phyloP scores from a whole-genome alignment of 2,888 invertebrate genomes.

The Vesta saturnalis region DNA sequence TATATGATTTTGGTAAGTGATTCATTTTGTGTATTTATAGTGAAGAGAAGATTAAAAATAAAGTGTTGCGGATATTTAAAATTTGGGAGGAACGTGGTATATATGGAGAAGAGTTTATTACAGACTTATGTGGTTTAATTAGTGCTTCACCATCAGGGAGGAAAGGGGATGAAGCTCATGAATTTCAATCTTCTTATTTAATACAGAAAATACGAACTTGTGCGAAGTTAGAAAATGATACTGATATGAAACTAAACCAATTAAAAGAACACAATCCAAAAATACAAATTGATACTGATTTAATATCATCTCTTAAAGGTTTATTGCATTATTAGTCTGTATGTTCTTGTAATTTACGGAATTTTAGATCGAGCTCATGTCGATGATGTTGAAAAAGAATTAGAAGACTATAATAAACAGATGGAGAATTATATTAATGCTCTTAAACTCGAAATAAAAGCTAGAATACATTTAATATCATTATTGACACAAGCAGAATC shows the following conservation, averaged over 20 bases:
- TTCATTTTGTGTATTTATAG: slow-evolving; percentile 62
- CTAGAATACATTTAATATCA: slow-evolving; percentile 80
- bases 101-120: slow-evolving; percentile 89
- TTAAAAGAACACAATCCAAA: slow-evolving; percentile 75
- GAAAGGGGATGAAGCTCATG: slow-evolving; percentile 73
- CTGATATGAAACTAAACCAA: slow-evolving; percentile 74
- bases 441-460: slow-evolving; percentile 83
- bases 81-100: slow-evolving; percentile 96
- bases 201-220: slow-evolving; percentile 81
- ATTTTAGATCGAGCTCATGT: slow-evolving; percentile 81
- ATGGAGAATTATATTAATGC: slow-evolving; percentile 85
- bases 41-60: slow-evolving; percentile 88
- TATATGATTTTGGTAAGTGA: not conserved
- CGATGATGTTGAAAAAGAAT: slow-evolving; percentile 87
- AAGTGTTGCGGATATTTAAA: slow-evolving; percentile 89
- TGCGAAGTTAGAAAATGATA: slow-evolving; percentile 76
- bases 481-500: slow-evolving; percentile 83
- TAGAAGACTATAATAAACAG: slow-evolving; percentile 82
- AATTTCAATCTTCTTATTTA: slow-evolving; percentile 81
- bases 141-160: slow-evolving; percentile 79
- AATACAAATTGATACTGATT: slow-evolving; percentile 76
- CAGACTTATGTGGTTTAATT: slow-evolving; percentile 85
- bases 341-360: not conserved
- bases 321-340: slow-evolving; percentile 27
- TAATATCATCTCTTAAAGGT: slow-evolving; percentile 85